phyloP scores from a whole-genome alignment of 2,888 invertebrate species.

The Masnerella sp. region DNA sequence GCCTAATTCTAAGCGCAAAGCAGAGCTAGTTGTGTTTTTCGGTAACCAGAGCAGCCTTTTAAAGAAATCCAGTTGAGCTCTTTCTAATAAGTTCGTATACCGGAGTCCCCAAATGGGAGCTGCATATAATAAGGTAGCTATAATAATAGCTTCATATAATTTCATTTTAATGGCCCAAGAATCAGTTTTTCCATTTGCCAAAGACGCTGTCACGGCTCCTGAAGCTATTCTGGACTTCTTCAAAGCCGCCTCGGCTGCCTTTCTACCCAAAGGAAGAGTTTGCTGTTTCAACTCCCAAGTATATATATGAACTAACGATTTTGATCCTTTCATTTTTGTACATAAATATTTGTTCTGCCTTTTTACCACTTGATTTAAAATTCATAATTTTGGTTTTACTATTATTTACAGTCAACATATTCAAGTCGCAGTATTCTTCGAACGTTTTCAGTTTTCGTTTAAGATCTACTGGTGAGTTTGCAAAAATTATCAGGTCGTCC shows the following conservation, averaged over 20 bases:
- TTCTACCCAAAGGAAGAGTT: constrained; percentile 17
- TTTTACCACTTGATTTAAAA: constrained; percentile 52
- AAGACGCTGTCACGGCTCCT: constrained; percentile 4
- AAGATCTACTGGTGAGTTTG: constrained; percentile 33
- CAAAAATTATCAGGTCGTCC: constrained; percentile 57
- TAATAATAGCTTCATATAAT: constrained; percentile 23
- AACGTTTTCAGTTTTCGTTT: constrained; percentile 38
- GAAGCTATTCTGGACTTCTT: constrained; percentile 22
- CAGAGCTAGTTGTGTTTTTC: constrained; percentile 1
- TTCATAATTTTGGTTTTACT: constrained; percentile 61
- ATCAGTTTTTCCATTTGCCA: constrained; percentile 2
- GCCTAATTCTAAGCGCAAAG: constrained; percentile 32
- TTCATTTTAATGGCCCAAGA: constrained; percentile 1
- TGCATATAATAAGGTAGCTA: constrained; percentile 33
- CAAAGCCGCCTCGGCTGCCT: constrained; percentile 13
- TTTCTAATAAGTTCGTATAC: neutral
- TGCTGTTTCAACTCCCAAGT: constrained; percentile 22
- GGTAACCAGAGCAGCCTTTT: constrained; percentile 8
- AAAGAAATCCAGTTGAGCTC: constrained; percentile 4
- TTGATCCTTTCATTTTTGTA: constrained; percentile 15
- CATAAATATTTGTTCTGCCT: neutral
- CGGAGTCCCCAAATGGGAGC: constrained; percentile 9
- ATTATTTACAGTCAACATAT: constrained; percentile 50
- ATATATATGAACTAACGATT: constrained; percentile 17
- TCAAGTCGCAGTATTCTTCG: constrained; percentile 48